Evolutionary conservation across 1,140 invertebrate genomes (phyloP).

Genomic region (Nasonia giraulti): DNA sequence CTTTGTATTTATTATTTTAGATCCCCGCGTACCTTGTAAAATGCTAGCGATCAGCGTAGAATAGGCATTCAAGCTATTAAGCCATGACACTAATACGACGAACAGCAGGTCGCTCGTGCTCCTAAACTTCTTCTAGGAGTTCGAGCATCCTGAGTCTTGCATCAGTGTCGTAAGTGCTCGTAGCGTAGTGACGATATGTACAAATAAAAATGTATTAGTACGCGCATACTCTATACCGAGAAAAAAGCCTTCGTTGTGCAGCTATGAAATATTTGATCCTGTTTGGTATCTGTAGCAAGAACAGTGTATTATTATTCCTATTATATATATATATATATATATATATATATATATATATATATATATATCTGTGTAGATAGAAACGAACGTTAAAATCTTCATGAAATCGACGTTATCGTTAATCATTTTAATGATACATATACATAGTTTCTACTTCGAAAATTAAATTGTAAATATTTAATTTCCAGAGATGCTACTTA

Average conservation of each 20-base stretch:
- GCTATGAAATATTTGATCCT: constrained; percentile 2
- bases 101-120: not conserved
- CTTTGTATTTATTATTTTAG: constrained; percentile 9
- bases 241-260: not conserved
- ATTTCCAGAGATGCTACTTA: constrained; percentile 35
- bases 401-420: too few relatives aligned
- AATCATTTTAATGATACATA: not conserved
- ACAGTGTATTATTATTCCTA: not conserved
- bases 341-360: too few relatives aligned
- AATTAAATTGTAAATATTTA: constrained; percentile 34
- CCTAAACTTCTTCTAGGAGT: not conserved
- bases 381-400: too few relatives aligned
- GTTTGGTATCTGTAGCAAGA: not conserved
- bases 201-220: constrained; percentile 9
- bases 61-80: not conserved
- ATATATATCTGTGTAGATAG: too few relatives aligned
- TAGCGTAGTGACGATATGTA: constrained; percentile 26
- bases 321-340: not conserved
- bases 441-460: not conserved
- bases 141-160: not conserved
- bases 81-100: not conserved
- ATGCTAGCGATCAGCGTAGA: not conserved
- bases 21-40: not conserved
- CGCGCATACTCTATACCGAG: not conserved
- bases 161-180: not conserved